These are phyloP conservation scores for Acanthis flammea DNA, from an alignment of 2,797 vertebrate genomes.

Conservation along the genomic window DNA sequence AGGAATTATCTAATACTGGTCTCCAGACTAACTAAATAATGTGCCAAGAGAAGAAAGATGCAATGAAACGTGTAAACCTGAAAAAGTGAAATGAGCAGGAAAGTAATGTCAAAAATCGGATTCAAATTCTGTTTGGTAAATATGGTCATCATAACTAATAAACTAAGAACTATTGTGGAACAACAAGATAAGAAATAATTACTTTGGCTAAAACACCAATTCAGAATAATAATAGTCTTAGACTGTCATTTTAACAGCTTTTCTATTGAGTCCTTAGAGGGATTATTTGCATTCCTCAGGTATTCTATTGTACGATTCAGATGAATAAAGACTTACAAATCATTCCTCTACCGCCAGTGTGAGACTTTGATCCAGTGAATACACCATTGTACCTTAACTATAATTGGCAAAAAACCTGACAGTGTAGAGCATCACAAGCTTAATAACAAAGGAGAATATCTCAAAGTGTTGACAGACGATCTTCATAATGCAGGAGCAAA, in stretches of 20 bases:
- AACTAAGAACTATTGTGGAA: conserved; percentile 70
- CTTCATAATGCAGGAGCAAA: conserved; percentile 98
- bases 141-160: conserved; percentile 71
- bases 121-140: conserved; percentile 62
- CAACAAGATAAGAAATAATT: conserved; percentile 80
- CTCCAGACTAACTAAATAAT: neutral
- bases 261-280: conserved; percentile 88
- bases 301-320: conserved; percentile 92
- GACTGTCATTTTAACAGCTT: conserved; percentile 88
- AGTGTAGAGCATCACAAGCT: conserved; percentile 93
- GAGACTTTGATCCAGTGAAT: conserved; percentile 98
- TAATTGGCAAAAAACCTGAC: conserved; percentile 99
- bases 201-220: conserved; percentile 78
- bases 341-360: conserved; percentile 95
- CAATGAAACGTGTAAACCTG: conserved; percentile 3
- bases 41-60: neutral
- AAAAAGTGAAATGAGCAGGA: conserved; percentile 44
- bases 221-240: conserved; percentile 87
- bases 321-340: conserved; percentile 99
- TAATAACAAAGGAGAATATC: conserved; percentile 97
- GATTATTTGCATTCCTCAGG: conserved; percentile 99
- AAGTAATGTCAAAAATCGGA: conserved; percentile 49
- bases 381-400: conserved; percentile 99
- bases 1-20: neutral
- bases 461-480: conserved; percentile 97